phyloP scores from a whole-genome alignment of 2,888 invertebrate species.

The Macroteleia sp. region DNA sequence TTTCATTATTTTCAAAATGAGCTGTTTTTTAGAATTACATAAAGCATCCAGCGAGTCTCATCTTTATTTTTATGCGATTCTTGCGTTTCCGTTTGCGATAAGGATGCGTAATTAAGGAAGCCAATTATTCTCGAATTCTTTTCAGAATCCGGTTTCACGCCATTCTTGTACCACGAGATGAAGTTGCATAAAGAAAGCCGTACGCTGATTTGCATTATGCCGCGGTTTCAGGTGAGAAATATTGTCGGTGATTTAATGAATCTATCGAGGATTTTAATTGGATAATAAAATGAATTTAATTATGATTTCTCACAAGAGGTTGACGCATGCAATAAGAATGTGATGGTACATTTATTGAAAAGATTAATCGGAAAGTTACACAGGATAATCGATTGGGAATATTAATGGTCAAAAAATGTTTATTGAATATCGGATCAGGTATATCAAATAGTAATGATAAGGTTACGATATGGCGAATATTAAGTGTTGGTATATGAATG shows the following conservation, averaged over 20 bases:
- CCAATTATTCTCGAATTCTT: conserved; percentile 51
- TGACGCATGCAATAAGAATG: background rate
- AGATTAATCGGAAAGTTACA: too few relatives aligned
- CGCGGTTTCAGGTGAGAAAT: conserved; percentile 37
- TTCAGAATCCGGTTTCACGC: conserved; percentile 56
- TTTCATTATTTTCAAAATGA: too few relatives aligned
- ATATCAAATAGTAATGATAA: too few relatives aligned
- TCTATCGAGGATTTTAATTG: conserved; percentile 54
- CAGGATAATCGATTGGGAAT: too few relatives aligned
- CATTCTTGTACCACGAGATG: conserved; percentile 47
- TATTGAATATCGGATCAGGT: too few relatives aligned
- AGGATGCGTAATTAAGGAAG: conserved; percentile 54
- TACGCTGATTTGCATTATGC: conserved; percentile 47
- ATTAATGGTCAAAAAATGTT: too few relatives aligned
- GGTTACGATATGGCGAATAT: too few relatives aligned
- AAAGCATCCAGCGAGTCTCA: conserved; percentile 2
- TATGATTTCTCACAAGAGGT: conserved; percentile 27
- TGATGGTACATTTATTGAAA: too few relatives aligned
- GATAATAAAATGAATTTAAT: conserved; percentile 49
- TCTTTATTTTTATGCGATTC: conserved; percentile 40
- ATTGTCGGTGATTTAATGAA: conserved; percentile 44
- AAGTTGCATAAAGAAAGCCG: conserved; percentile 53
- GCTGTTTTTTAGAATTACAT: too few relatives aligned
- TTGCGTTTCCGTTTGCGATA: conserved; percentile 54
- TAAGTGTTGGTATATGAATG: too few relatives aligned